These are phyloP conservation scores for Sycobia sp. DNA, from an alignment of 1,140 invertebrate genomes.

Conservation along the genomic window DNA sequence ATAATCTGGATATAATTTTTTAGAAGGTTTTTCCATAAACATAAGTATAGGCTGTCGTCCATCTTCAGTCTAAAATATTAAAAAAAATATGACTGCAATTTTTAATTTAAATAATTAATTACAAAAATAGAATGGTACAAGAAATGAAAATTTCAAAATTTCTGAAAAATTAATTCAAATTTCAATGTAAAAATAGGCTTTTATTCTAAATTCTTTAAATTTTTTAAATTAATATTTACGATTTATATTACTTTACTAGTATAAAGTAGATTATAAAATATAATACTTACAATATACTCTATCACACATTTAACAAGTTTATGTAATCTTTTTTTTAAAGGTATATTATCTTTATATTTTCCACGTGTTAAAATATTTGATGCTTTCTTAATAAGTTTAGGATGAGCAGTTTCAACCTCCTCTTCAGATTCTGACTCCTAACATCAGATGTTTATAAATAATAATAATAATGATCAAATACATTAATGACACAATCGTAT, in stretches of 20 bases:
- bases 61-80: slow-evolving; percentile 69
- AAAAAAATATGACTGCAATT: not conserved
- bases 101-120: not conserved
- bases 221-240: not conserved
- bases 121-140: not conserved
- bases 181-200: no score
- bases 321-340: slow-evolving; percentile 76
- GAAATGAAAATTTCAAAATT: no score
- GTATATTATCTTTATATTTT: slow-evolving; percentile 68
- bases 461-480: no score
- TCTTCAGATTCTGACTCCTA: slow-evolving; percentile 65
- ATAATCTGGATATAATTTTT: slow-evolving; percentile 94
- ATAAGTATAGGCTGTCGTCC: slow-evolving; percentile 85
- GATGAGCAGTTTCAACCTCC: slow-evolving; percentile 58
- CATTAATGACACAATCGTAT: no score
- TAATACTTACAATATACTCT: slow-evolving; percentile 73
- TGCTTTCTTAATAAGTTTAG: slow-evolving; percentile 61
- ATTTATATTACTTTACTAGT: slow-evolving; percentile 4
- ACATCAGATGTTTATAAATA: slow-evolving; percentile 12
- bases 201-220: no score
- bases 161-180: no score
- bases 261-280: slow-evolving; percentile 11
- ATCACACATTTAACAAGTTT: slow-evolving; percentile 76
- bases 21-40: slow-evolving; percentile 96
- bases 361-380: slow-evolving; percentile 62